Conservation (phyloP, 2,888 invertebrate species). For the Ornithoptera priamus region DNA sequence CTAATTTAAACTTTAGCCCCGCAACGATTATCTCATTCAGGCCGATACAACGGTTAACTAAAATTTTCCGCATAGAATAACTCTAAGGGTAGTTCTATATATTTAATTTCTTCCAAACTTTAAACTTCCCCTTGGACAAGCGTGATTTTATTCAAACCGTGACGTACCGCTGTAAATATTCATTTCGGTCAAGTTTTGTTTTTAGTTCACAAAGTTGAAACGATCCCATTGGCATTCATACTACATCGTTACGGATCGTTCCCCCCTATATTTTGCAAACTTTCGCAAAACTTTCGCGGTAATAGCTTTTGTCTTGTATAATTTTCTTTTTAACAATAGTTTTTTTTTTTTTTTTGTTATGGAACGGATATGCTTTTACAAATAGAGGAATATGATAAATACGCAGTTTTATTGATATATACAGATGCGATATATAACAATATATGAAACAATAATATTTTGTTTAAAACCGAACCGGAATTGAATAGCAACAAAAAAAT, state of each 20-base stretch:
- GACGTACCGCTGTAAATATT: slow-evolving; percentile 43
- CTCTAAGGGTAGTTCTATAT: slow-evolving; percentile 11
- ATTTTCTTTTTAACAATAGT: slow-evolving; percentile 8
- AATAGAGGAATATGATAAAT: neutral
- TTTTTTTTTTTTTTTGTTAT: neutral
- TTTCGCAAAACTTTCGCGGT: slow-evolving; percentile 15
- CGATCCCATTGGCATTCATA: slow-evolving; percentile 41
- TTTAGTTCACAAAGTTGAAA: slow-evolving; percentile 41
- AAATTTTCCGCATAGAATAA: slow-evolving; percentile 9
- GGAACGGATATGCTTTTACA: neutral
- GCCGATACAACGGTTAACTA: slow-evolving; percentile 3
- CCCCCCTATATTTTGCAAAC: slow-evolving; percentile 10
- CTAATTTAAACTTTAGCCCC: slow-evolving; percentile 4
- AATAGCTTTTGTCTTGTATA: slow-evolving; percentile 23
- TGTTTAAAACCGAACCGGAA: too few relatives aligned
- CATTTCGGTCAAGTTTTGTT: slow-evolving; percentile 40
- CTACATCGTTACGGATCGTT: slow-evolving; percentile 35
- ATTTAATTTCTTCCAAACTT: slow-evolving; percentile 27
- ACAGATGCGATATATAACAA: too few relatives aligned
- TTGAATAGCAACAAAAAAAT: too few relatives aligned
- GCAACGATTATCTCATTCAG: too few relatives aligned
- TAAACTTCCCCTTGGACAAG: slow-evolving; percentile 30
- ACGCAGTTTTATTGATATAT: too few relatives aligned
- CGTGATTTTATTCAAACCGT: slow-evolving; percentile 41
- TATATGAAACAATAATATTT: too few relatives aligned